Evolutionary conservation across 2,797 vertebrate species (phyloP), one percentile per base, ranked within the genome.

Genomic region (Mionectes olivaceus): DNA sequence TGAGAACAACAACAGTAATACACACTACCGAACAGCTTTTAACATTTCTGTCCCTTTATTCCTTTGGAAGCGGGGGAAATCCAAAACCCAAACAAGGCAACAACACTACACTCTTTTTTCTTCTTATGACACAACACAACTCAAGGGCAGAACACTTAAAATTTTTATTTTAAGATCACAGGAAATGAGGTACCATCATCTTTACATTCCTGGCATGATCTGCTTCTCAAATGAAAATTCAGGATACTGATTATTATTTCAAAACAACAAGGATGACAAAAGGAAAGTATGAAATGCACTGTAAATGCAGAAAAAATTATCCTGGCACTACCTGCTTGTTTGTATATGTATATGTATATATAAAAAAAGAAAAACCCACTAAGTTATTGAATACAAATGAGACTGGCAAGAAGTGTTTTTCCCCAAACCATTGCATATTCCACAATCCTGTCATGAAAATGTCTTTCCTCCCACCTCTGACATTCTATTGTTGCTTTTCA

Each of bases 401-500:
- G 87, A 68, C 24, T 43, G 44, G 74, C 41, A 89, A 82, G 71
- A 85, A 87, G 13, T 41, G 18, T 27, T 95, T 94, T 84, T 87
- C 46, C 53, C 52, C 33, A 33, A 93, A 41, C 55, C 1, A 0
- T 68, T 92, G 52, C 56, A 64, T 93, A 94, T 84, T 92, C 49
- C 63, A 63, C 39, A 85, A 46, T 81, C 59, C 56, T 77, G 81
- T 87, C 90, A 85, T 0, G 0, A 89, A 95, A 95, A 80, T 28
- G 30, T 84, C 56, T 90, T 87, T 95, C 68, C 78, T 92, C 52
- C 81, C 71, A 90, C 81, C 44, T 91, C 60, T 84, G 75, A 76
- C 71, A 92, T 84, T 89, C 60, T 90, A 30, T 95, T 95, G 78
- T 84, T 92, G 84, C 53, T 90, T 94, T 95, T 93, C 57, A 95